Conservation (phyloP, 2,113 vertebrate species). For the Copsychus sechellarum region DNA sequence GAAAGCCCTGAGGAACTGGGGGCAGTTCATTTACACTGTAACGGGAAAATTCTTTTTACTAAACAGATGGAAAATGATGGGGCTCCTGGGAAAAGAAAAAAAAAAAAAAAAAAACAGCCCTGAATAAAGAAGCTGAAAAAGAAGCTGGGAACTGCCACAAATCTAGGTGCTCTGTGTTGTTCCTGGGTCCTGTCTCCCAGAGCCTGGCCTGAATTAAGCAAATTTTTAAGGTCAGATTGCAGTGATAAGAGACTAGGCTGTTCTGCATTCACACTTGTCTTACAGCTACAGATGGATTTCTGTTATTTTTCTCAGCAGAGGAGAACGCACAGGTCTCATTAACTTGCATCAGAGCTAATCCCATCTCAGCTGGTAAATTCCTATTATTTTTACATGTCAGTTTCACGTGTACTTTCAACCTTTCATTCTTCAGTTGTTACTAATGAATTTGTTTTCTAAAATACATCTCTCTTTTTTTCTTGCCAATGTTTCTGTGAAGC, state of each 20-base stretch:
- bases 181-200: not conserved
- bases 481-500: not conserved
- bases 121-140: not conserved
- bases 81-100: not conserved
- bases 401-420: not conserved
- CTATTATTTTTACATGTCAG: not conserved
- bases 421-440: not conserved
- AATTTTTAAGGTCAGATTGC: not conserved
- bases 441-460: not conserved
- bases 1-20: not conserved
- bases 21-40: not conserved
- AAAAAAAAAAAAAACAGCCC: no score
- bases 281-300: not conserved
- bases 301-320: not conserved
- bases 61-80: not conserved
- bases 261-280: not conserved
- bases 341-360: not conserved
- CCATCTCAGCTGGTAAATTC: not conserved
- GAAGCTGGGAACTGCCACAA: not conserved
- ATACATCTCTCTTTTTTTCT: accelerated
- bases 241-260: not conserved
- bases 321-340: not conserved
- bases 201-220: not conserved
- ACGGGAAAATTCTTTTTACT: not conserved
- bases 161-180: not conserved